Conservation (phyloP, 1,140 invertebrate genomes). For the Conus ventricosus region DNA sequence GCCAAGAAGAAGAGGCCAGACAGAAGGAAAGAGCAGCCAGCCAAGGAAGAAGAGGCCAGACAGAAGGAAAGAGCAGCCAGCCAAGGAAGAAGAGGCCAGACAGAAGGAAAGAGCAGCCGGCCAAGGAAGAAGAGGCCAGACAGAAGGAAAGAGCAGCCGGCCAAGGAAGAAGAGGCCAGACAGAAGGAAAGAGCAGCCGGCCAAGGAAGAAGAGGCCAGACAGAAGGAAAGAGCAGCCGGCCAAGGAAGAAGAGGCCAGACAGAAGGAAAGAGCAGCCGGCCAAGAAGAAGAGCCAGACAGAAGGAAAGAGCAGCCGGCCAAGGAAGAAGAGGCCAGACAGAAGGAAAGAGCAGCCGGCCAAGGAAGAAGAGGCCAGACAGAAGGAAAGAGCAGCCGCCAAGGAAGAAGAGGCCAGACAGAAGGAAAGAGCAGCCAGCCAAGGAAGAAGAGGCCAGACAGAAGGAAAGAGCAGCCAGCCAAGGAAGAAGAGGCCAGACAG, state of each 20-base stretch:
- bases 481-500: background rate
- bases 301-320: background rate
- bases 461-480: background rate
- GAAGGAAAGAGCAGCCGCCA: background rate
- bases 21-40: background rate
- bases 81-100: background rate
- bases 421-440: background rate
- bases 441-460: background rate
- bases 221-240: background rate
- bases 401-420: background rate
- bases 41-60: too few species aligned
- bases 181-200: background rate
- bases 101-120: background rate
- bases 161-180: background rate
- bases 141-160: background rate
- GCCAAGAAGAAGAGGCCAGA: background rate
- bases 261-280: background rate
- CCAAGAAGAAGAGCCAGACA: background rate
- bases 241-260: background rate
- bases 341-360: background rate
- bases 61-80: background rate
- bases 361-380: background rate
- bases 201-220: background rate
- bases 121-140: background rate
- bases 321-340: background rate